Evolutionary conservation across 2,797 vertebrate species (phyloP).

Genomic region (Epinephelus malabaricus): DNA sequence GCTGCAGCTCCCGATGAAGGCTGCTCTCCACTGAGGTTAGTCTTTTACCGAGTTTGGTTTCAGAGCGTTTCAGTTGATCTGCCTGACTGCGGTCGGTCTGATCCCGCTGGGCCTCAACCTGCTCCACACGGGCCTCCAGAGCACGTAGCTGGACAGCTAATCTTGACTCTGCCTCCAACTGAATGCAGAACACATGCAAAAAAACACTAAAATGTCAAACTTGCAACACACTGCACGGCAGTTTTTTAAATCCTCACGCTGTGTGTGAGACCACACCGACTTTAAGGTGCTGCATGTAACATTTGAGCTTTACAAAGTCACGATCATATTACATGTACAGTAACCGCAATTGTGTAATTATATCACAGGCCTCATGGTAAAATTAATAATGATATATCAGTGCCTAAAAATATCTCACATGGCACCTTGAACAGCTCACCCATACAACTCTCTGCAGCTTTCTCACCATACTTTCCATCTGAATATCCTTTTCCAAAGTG

Average conservation of each 20-base stretch:
- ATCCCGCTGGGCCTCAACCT: conserved; percentile 69
- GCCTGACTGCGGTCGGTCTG: conserved; percentile 46
- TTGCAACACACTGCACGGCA: not conserved
- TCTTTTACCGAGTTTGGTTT: conserved; percentile 80
- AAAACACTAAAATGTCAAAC: not conserved
- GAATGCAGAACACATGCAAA: conserved; percentile 24
- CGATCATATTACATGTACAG: not conserved
- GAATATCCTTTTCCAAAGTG: not conserved
- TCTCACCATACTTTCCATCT: not conserved
- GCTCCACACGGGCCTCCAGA: conserved; percentile 80
- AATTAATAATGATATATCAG: not conserved
- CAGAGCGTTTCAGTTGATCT: conserved; percentile 75
- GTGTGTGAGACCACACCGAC: not conserved
- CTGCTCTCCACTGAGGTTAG: conserved; percentile 82
- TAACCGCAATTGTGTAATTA: not conserved
- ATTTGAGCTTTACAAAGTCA: not conserved
- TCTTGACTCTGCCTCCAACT: conserved; percentile 82
- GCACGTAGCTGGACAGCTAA: conserved; percentile 75
- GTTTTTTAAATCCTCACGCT: not conserved
- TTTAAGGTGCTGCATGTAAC: not conserved
- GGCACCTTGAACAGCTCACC: not conserved
- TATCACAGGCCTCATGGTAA: not conserved
- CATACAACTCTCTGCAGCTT: not conserved
- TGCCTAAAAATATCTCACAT: not conserved
- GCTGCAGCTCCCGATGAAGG: conserved; percentile 86